Conservation (phyloP, 2,113 vertebrate genomes). For the Pleuronectes platessa region DNA sequence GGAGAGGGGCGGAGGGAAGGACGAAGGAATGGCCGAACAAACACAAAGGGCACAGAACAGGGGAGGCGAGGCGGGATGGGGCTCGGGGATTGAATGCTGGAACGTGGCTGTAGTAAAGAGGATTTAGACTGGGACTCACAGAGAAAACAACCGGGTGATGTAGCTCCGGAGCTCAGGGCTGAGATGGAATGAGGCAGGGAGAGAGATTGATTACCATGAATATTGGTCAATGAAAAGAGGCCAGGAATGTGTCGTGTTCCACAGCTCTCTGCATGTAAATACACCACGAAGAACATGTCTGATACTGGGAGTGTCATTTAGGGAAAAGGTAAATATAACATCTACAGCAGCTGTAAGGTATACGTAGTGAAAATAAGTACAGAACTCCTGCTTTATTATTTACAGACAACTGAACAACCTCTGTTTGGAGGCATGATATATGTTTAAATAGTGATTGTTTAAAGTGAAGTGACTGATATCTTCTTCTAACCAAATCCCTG, state of each 20-base stretch:
- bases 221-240: conserved; percentile 39
- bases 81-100: conserved; percentile 43
- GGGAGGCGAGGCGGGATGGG: conserved; percentile 33
- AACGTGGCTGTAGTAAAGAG: conserved; percentile 68
- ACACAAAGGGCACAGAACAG: conserved; percentile 57
- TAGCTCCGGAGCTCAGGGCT: conserved; percentile 48
- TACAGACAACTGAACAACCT: neutral
- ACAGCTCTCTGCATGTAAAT: conserved; percentile 6
- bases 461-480: neutral
- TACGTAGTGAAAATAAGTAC: neutral
- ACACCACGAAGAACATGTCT: neutral
- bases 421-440: neutral
- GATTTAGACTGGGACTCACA: conserved; percentile 47
- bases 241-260: conserved; percentile 22
- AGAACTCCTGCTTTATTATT: neutral
- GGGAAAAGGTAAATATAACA: neutral
- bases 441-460: neutral
- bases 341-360: neutral
- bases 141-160: conserved; percentile 54
- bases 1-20: conserved; percentile 43
- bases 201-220: conserved; percentile 41
- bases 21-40: conserved; percentile 57
- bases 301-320: neutral
- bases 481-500: neutral
- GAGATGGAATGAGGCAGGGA: conserved; percentile 20